Base-by-base conservation (phyloP, 2,888 invertebrate genomes). In the Drosophila nr. fundita region DNA sequence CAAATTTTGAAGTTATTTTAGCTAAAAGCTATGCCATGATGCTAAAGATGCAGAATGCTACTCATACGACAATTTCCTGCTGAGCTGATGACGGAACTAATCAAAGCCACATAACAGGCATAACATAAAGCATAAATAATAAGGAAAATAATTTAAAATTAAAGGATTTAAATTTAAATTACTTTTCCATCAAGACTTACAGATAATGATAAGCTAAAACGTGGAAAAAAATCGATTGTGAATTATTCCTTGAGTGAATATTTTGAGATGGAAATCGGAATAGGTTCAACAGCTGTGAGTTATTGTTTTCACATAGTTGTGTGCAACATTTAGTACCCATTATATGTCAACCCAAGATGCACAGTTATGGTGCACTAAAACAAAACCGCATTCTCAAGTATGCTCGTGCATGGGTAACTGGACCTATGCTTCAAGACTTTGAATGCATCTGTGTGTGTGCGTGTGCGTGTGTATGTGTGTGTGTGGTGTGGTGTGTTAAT, bases 401-500 rank as follows among this genome's bases (percentile, higher is more conserved):
- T 27, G 11, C 30, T 38, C 15, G 2, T 5, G 45, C 21, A 63
- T 57, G 34, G 57, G 15, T 58, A 30, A 49, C 48, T 38, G 15
- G 60, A 36, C 49, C 49, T 38, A 27, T 64, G 38, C 38, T 21
- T 7, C 30, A 54, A 30, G 32, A 30, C 42, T 30, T 11, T 24
- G 6, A 10, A 15, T 24, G 30, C 8, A 13, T 38, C 42, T 13
- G n/a, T 21, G n/a, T 34, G 52, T 29, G 67, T 30, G 34, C 36
- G 63, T 24, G 24, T 24, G 24, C 24, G 24, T 24, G 24, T 24
- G 24, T 24, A 1, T 24, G 24, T 24, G 24, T 24, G 24, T 1
- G 66, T 30, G 34, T 42, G 63, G 30, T 42, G 34, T 54, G 34
- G 62, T 48, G 63, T 63, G 63, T 71, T 72, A 72, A 72, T 72